Conservation (phyloP, 2,888 invertebrate species). For the Tetranychus piercei region DNA sequence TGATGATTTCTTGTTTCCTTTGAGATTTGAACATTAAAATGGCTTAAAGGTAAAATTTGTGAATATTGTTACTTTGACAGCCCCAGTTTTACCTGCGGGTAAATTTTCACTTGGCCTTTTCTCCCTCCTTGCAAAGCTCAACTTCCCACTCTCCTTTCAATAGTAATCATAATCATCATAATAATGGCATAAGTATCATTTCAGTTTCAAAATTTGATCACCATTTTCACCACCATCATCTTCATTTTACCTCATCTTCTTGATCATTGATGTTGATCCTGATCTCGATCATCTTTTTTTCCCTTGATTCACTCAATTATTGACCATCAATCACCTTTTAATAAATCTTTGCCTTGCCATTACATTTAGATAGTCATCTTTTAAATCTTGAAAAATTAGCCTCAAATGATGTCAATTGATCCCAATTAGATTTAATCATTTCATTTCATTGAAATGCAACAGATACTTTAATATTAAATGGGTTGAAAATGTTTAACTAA, state of each 20-base stretch:
- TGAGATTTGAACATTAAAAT: background rate
- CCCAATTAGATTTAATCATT: background rate
- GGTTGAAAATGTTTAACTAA: too few species aligned
- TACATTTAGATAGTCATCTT: background rate
- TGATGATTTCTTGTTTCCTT: slow-evolving; percentile 1
- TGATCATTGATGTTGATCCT: background rate
- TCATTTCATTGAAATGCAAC: too few species aligned
- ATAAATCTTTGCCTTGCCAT: too few species aligned
- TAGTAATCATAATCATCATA: background rate
- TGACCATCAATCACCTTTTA: background rate
- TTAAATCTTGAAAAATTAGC: background rate
- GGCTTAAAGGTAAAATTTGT: background rate
- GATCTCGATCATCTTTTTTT: too few species aligned
- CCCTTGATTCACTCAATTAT: background rate
- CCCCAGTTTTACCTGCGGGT: background rate
- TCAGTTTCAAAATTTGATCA: background rate
- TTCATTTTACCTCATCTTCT: background rate
- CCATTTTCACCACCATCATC: too few species aligned
- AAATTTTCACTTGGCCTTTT: background rate
- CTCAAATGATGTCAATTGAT: background rate
- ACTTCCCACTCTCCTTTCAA: background rate
- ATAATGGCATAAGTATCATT: background rate
- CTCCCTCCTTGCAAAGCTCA: background rate
- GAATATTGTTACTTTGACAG: background rate
- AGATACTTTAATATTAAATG: too few species aligned